phyloP scores from a whole-genome alignment of 2,797 vertebrate species.

The Nyctibius grandis region DNA sequence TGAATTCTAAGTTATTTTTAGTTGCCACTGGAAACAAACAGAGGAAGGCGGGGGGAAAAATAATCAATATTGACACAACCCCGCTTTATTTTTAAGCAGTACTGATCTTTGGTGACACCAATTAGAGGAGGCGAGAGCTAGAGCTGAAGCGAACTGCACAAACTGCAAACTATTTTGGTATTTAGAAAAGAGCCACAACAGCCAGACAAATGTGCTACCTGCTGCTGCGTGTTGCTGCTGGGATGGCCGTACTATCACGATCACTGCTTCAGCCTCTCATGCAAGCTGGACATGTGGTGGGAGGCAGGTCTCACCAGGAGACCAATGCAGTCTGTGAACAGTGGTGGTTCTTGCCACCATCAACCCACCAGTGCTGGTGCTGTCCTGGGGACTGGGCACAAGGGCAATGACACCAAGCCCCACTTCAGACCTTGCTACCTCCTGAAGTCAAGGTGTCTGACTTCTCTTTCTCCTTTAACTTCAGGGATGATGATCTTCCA shows the following conservation, averaged over 20 bases:
- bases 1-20: slow-evolving; percentile 44
- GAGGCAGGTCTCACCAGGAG: not conserved
- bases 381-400: not conserved
- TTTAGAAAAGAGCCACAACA: not conserved
- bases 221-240: not conserved
- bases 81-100: slow-evolving; percentile 18
- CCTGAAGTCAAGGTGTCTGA: not conserved
- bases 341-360: not conserved
- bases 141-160: not conserved
- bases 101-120: not conserved
- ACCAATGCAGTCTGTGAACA: accelerated
- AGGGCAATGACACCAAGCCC: not conserved
- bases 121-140: not conserved
- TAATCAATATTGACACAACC: slow-evolving; percentile 10
- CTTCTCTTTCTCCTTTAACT: not conserved
- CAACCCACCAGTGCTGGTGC: not conserved
- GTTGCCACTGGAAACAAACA: slow-evolving; percentile 30
- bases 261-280: accelerated
- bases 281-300: not conserved
- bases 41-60: not conserved
- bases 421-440: not conserved
- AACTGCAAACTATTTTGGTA: not conserved
- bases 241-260: no score
- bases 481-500: not conserved
- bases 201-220: not conserved